Conservation (phyloP, 1,140 invertebrate species). For the Carcinoscorpius rotundicauda region DNA sequence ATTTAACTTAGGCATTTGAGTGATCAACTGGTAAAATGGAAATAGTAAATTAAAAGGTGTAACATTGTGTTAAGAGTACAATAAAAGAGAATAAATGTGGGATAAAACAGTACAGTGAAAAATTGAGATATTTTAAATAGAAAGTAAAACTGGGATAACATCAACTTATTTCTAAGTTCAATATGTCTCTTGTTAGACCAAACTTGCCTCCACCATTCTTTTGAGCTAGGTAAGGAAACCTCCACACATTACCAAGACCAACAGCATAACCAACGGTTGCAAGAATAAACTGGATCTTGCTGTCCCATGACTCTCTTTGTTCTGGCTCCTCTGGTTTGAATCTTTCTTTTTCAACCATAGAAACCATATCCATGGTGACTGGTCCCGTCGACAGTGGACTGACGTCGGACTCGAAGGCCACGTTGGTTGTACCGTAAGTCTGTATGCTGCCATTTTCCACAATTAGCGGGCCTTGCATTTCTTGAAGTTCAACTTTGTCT, state of each 20-base stretch:
- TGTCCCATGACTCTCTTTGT: conserved; percentile 76
- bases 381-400: conserved; percentile 25
- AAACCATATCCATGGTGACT: conserved; percentile 23
- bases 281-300: conserved; percentile 77
- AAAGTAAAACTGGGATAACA: no score
- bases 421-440: conserved; percentile 68
- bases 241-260: conserved; percentile 39
- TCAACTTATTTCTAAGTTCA: no score
- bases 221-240: conserved; percentile 50
- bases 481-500: conserved; percentile 54
- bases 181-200: no score
- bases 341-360: conserved; percentile 38
- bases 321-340: conserved; percentile 50
- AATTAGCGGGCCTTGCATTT: conserved; percentile 62
- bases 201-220: conserved; percentile 70
- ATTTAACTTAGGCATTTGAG: no score
- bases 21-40: no score
- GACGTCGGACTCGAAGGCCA: conserved; percentile 62
- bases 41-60: no score
- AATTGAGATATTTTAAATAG: no score
- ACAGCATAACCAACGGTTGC: conserved; percentile 88
- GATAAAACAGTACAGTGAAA: no score
- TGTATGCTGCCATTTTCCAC: conserved; percentile 40
- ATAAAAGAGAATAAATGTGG: no score
- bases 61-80: no score